Conservation (phyloP, 1,140 invertebrate species). For the Phymorhynchus buccinoides region DNA sequence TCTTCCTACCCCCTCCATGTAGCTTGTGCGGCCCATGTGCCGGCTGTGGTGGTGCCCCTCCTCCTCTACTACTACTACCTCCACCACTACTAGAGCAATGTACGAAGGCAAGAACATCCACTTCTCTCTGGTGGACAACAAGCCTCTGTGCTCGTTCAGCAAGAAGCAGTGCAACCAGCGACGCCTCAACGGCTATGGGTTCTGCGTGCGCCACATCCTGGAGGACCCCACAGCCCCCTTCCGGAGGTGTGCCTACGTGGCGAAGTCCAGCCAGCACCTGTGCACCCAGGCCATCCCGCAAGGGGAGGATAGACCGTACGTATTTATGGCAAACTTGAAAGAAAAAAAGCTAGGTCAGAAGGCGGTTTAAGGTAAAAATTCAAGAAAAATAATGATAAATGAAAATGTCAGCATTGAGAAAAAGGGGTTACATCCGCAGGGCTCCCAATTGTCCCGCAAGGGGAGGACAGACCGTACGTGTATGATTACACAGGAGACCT, state of each 20-base stretch:
- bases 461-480: conserved; percentile 74
- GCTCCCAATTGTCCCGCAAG: too few relatives aligned
- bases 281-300: conserved; percentile 75
- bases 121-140: conserved; percentile 75
- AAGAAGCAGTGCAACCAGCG: conserved; percentile 75
- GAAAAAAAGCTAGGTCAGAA: too few relatives aligned
- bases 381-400: too few relatives aligned
- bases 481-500: too few relatives aligned
- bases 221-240: conserved; percentile 73
- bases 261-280: conserved; percentile 73
- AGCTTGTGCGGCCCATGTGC: conserved; percentile 38
- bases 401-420: too few relatives aligned
- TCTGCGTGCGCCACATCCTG: conserved; percentile 75
- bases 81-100: conserved; percentile 71
- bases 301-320: conserved; percentile 74
- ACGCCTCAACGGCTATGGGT: conserved; percentile 75
- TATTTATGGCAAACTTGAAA: conserved; percentile 30
- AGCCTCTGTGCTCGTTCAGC: conserved; percentile 76
- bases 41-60: not conserved
- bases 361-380: too few relatives aligned
- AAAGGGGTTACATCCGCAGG: too few relatives aligned
- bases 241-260: conserved; percentile 73
- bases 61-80: too few relatives aligned
- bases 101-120: conserved; percentile 77
- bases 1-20: not conserved